Evolutionary conservation across 2,888 invertebrate genomes (phyloP), one percentile per base, ranked within the genome.

Genomic region (Caenorhabditis virilis): DNA sequence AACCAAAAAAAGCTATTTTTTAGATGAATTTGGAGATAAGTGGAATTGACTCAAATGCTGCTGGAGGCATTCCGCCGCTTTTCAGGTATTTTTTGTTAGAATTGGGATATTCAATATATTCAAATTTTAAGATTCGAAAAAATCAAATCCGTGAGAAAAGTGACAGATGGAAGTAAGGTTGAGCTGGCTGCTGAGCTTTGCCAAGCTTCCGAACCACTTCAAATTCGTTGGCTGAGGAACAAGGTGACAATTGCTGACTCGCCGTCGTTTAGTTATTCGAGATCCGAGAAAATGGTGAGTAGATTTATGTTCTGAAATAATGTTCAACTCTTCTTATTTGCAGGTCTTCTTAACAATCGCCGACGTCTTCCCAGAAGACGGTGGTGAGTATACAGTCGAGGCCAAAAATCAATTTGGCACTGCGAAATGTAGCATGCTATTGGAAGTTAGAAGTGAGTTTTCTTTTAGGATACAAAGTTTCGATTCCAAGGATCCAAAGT

Each of bases 301-400:
- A 6, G n/a, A n/a, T n/a, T n/a, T n/a, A n/a, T n/a, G n/a, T n/a
- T n/a, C n/a, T n/a, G n/a, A n/a, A n/a, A n/a, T n/a, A n/a, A n/a
- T n/a, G n/a, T n/a, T n/a, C n/a, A n/a, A n/a, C n/a, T n/a, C n/a
- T n/a, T n/a, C n/a, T n/a, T n/a, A n/a, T n/a, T n/a, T 66, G 25
- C 54, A 68, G 58, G 58, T 67, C 23, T 43, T 57, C 43, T 62
- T 82, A 49, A 64, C 57, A n/a, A 78, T 83, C 42, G 74, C 73
- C 25, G 83, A 83, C 62, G 80, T 78, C 23, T 83, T 83, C 72
- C 83, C 83, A 11, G 81, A 81, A 61, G 83, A 83, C 66, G 74
- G 78, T 26, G 82, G 79, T 90, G 65, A 93, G 85, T 99, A 76
- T 49, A 60, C 54, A n/a, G 72, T 74, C 47, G 73, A 73, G 58